Percentiles rank a stretch among this genome's conserved stretches.
phyloP scores from a whole-genome alignment of 2,113 vertebrate genomes.

The Callipepla californica region DNA sequence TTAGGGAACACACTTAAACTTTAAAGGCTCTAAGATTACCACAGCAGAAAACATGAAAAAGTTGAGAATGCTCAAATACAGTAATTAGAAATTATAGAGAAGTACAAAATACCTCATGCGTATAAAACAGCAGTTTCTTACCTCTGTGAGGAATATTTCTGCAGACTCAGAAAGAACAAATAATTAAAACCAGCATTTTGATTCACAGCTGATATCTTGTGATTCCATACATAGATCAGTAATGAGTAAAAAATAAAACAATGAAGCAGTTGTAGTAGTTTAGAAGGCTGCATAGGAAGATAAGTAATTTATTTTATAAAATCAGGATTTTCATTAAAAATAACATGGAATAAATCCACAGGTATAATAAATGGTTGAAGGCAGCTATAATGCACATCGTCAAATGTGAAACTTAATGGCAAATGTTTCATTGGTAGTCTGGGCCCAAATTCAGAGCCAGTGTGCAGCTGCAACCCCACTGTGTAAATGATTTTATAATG shows the following conservation, averaged over 20 bases:
- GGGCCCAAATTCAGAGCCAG: background rate
- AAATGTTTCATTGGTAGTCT: background rate
- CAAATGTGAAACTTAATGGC: background rate
- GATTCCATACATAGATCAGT: background rate
- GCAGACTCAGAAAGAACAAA: background rate
- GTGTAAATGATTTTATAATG: background rate
- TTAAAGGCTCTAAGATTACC: background rate
- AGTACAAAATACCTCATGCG: background rate
- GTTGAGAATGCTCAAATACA: background rate
- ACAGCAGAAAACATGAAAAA: background rate
- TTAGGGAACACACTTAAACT: rapidly evolving
- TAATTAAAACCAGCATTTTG: background rate
- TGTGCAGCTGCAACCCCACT: background rate
- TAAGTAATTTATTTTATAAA: background rate
- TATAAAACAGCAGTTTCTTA: background rate
- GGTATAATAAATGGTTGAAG: background rate
- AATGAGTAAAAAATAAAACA: background rate
- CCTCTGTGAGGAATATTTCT: background rate
- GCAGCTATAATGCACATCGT: background rate
- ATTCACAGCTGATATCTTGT: background rate
- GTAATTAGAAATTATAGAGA: background rate
- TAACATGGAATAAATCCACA: background rate
- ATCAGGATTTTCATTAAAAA: background rate
- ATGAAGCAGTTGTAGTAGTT: background rate
- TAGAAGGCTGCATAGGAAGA: background rate